Evolutionary conservation across 1,140 invertebrate genomes (phyloP), one percentile per base, ranked within the genome.

Genomic region (Sarcophaga peregrina): DNA sequence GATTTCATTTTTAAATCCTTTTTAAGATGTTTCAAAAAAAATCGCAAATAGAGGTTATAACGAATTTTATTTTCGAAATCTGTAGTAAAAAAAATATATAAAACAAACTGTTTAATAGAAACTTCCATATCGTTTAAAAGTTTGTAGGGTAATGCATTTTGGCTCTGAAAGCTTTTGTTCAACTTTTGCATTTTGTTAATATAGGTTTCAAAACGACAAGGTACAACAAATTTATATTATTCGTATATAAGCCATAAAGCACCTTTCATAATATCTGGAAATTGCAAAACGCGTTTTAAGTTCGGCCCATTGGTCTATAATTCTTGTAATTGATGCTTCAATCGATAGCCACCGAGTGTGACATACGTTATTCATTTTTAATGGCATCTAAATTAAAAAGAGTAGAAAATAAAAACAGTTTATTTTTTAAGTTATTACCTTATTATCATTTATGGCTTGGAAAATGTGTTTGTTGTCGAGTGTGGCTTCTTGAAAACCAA

Each of bases 381-480:
- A 58, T 58, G 52, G 52, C 52, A 58, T 58, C 52, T 58, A 58
- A 58, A 58, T 58, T 10, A 54, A 54, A 54, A 54, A 54, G 52
- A 54, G 3, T 54, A 54, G 52, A 4, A 54, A 54, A 54, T 5
- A 54, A 54, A 54, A 54, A 54, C 52, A 54, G 15, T 6, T 54
- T 54, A 54, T 54, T 54, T 54, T 54, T 54, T 54, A 54, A 54
- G 15, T 54, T 13, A 54, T 54, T 73, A 25, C 68, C 68, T 73
- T 73, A 13, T 73, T 17, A 73, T 73, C 68, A 73, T 73, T 73
- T 73, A 73, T 73, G 37, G 7, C 17, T 25, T 45, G 50, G 58
- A 52, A 45, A 62, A 81, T 62, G 46, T 81, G 50, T 54, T 8
- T 54, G 15, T 81, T 81, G 80, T 25, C 80, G 58, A 81, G 50